Percentiles rank a stretch among this genome's conserved stretches.
Conservation (phyloP, 53 echinoderm and acorn worm genomes). For the Actinopyga echinites region DNA sequence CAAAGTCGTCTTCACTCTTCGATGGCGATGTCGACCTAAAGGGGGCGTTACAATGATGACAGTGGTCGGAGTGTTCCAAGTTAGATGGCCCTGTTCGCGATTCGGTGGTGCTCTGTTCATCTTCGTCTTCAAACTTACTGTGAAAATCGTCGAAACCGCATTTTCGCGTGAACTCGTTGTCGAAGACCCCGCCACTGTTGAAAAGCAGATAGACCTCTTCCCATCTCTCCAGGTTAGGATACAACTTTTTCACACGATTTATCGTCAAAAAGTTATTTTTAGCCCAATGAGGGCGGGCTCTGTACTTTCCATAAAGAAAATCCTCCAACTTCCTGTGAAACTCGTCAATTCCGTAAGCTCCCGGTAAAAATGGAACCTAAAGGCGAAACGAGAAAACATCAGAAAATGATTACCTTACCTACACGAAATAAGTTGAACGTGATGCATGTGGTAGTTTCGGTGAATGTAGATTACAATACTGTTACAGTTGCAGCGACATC, state of each 20-base stretch:
- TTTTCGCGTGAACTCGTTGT: conserved; percentile 94
- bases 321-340: conserved; percentile 88
- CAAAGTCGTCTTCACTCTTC: too few species aligned
- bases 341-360: conserved; percentile 89
- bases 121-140: conserved; percentile 8
- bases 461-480: too few species aligned
- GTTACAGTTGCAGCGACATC: too few species aligned
- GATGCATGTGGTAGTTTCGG: too few species aligned
- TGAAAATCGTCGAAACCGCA: conserved; percentile 92
- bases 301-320: conserved; percentile 71
- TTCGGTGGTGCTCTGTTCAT: neutral
- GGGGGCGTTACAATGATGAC: conserved; percentile 18
- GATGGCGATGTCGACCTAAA: neutral
- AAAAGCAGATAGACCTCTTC: conserved; percentile 80
- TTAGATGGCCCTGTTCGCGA: neutral
- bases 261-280: conserved; percentile 91
- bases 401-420: neutral
- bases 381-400: neutral
- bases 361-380: conserved; percentile 48
- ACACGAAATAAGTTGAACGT: too few species aligned
- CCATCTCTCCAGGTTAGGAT: conserved; percentile 85
- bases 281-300: conserved; percentile 89
- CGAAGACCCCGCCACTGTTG: conserved; percentile 79
- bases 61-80: neutral
- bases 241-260: conserved; percentile 76